A percentile compares a stretch with the other conserved stretches of the same genome.
These are phyloP conservation scores for Nomada goodeniana DNA, from an alignment of 2,888 invertebrate species.

Conservation along the genomic window DNA sequence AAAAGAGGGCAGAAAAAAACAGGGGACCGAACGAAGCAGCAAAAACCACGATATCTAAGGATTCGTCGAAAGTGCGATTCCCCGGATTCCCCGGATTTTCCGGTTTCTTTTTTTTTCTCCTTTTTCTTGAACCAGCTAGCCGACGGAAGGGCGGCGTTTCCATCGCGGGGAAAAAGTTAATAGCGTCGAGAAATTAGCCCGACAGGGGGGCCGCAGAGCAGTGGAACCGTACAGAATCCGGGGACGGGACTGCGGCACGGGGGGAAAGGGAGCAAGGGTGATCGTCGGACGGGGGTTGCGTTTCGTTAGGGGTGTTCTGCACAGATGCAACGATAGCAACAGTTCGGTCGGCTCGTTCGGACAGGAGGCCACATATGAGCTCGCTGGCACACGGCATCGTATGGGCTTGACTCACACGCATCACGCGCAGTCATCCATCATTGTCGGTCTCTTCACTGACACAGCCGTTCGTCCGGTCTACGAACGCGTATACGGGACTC, in stretches of 20 bases:
- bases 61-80: constrained; percentile 56
- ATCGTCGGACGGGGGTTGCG: constrained; percentile 75
- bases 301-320: constrained; percentile 75
- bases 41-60: constrained; percentile 35
- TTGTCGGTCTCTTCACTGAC: constrained; percentile 83
- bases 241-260: constrained; percentile 1
- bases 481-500: constrained; percentile 59
- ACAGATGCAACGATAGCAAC: constrained; percentile 82
- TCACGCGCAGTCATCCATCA: constrained; percentile 83
- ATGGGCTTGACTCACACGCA: constrained; percentile 83
- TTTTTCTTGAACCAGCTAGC: constrained; percentile 1
- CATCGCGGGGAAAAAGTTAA: constrained; percentile 76
- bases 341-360: constrained; percentile 78
- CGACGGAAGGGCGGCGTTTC: constrained; percentile 59
- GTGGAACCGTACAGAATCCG: constrained; percentile 50
- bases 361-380: constrained; percentile 80
- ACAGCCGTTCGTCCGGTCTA: constrained; percentile 72
- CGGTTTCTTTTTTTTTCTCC: constrained; percentile 12
- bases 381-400: constrained; percentile 73
- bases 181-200: constrained; percentile 80
- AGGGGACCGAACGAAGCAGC: not conserved
- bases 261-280: constrained; percentile 34
- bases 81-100: constrained; percentile 49
- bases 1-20: not conserved
- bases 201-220: constrained; percentile 41